phyloP scores from a whole-genome alignment of 1,140 invertebrate genomes.

The Bombus waltoni region DNA sequence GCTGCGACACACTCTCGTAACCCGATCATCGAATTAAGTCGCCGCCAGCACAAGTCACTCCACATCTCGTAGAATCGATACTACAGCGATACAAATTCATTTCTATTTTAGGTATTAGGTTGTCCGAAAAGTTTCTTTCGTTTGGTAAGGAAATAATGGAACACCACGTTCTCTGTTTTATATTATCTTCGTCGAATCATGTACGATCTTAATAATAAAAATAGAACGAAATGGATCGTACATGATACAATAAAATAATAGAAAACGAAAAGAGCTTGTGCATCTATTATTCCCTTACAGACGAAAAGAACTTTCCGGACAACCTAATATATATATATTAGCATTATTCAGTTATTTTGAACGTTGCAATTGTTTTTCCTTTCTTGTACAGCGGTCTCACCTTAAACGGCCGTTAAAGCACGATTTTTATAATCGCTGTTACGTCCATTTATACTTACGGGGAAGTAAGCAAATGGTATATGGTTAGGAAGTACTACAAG shows the following conservation, averaged over 20 bases:
- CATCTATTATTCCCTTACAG: too few species aligned
- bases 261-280: too few species aligned
- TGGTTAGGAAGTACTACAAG: neutral
- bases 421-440: neutral
- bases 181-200: too few species aligned
- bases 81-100: constrained; percentile 1
- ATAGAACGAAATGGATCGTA: too few species aligned
- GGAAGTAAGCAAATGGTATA: constrained; percentile 3
- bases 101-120: neutral
- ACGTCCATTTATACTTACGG: constrained; percentile 7
- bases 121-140: too few species aligned
- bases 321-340: too few species aligned
- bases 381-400: neutral
- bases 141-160: too few species aligned
- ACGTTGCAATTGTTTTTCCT: neutral
- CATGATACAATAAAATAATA: too few species aligned
- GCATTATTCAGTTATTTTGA: neutral
- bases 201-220: too few species aligned
- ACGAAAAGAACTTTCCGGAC: too few species aligned
- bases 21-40: neutral
- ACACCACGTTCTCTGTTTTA: too few species aligned
- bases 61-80: neutral
- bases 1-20: neutral
- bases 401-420: neutral
- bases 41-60: neutral